phyloP scores from a whole-genome alignment of 1,140 invertebrate species.

The Drosophila murphyi region DNA sequence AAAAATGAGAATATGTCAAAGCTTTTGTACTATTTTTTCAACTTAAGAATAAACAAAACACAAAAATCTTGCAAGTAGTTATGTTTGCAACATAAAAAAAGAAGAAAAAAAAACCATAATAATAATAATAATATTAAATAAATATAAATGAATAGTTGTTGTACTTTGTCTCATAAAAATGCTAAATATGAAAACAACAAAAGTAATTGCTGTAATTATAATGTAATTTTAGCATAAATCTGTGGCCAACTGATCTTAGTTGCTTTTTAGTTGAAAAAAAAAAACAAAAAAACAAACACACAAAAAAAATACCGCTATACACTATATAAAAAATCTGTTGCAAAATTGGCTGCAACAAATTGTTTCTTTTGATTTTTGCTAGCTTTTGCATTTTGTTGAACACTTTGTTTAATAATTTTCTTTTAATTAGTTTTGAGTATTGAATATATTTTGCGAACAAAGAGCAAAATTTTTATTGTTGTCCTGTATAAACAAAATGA shows the following conservation, averaged over 20 bases:
- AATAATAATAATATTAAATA: constrained; percentile 47
- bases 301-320: not conserved
- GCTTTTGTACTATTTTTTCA: constrained; percentile 83
- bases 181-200: constrained; percentile 40
- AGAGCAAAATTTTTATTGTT: constrained; percentile 71
- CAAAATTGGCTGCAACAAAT: constrained; percentile 53
- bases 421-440: constrained; percentile 55
- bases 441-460: constrained; percentile 68
- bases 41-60: constrained; percentile 52
- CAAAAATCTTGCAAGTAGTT: constrained; percentile 33
- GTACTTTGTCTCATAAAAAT: constrained; percentile 79
- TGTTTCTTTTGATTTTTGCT: constrained; percentile 71
- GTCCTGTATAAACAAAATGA: constrained; percentile 69
- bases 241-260: constrained; percentile 56
- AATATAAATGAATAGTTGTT: constrained; percentile 71
- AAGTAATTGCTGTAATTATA: constrained; percentile 74
- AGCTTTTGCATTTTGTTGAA: constrained; percentile 82
- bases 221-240: constrained; percentile 77
- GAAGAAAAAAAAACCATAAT: constrained; percentile 37
- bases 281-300: constrained; percentile 15
- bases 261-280: constrained; percentile 70
- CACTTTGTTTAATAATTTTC: constrained; percentile 64
- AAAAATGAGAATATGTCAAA: constrained; percentile 70
- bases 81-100: constrained; percentile 47
- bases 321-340: constrained; percentile 44